phyloP scores from a whole-genome alignment of 1,140 invertebrate genomes.

The Cotesia glomerata region DNA sequence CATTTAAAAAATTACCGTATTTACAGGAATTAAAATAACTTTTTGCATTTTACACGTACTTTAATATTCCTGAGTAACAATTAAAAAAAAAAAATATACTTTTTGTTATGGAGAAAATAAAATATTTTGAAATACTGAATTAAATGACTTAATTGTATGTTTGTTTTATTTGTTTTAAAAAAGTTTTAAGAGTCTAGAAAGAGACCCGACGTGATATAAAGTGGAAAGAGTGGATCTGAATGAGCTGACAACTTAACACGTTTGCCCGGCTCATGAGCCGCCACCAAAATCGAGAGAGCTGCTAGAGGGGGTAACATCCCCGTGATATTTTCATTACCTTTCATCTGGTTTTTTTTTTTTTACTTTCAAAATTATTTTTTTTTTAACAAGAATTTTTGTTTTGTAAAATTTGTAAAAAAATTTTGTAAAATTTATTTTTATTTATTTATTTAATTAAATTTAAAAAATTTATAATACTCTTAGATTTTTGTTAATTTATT shows the following conservation, averaged over 20 bases:
- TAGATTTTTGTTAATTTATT: background rate
- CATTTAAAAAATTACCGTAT: slow-evolving; percentile 10
- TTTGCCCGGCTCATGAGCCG: slow-evolving; percentile 50
- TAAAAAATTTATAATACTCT: too few relatives aligned
- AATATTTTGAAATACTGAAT: too few relatives aligned
- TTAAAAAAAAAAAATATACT: background rate
- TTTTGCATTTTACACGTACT: slow-evolving; percentile 1
- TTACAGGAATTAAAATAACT: background rate
- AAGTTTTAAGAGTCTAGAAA: background rate
- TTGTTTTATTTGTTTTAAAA: background rate
- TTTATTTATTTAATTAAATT: too few relatives aligned
- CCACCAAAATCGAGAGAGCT: slow-evolving; percentile 26
- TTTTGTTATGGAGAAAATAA: background rate
- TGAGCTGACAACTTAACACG: slow-evolving; percentile 46
- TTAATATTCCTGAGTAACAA: background rate
- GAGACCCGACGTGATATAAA: slow-evolving; percentile 24
- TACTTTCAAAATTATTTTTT: too few relatives aligned
- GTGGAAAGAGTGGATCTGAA: slow-evolving; percentile 48
- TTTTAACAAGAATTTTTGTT: too few relatives aligned
- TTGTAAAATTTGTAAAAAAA: too few relatives aligned
- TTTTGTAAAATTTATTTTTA: too few relatives aligned
- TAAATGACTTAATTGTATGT: background rate
- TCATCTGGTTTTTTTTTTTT: slow-evolving; percentile 21
- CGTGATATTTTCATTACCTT: background rate
- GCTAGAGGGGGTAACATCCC: slow-evolving; percentile 3